A percentile compares a stretch with the other conserved stretches of the same genome.
phyloP scores from a whole-genome alignment of 2,797 vertebrate species.

The Sternotherus odoratus region DNA sequence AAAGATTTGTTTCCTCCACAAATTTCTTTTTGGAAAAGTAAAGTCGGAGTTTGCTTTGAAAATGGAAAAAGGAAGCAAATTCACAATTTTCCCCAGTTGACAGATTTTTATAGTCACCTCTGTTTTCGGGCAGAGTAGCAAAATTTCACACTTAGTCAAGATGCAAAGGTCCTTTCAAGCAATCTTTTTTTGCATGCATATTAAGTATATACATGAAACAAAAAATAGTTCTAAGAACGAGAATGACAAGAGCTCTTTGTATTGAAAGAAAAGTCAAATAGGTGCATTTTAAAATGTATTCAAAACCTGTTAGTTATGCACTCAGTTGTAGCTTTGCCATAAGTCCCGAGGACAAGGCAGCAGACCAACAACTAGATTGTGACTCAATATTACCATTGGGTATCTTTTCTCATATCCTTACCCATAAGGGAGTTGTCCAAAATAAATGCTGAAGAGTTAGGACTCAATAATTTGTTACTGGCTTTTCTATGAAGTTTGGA shows the following conservation, averaged over 20 bases:
- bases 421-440: neutral
- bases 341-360: neutral
- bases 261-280: neutral
- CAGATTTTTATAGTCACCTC: neutral
- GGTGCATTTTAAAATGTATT: neutral
- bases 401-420: neutral
- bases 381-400: neutral
- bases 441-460: constrained; percentile 20
- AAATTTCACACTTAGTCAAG: neutral
- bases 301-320: neutral
- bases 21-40: neutral
- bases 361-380: neutral
- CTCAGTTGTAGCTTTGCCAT: neutral
- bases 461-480: neutral
- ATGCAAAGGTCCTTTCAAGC: neutral
- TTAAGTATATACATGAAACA: neutral
- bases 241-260: neutral
- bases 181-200: neutral
- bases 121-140: rapidly evolving
- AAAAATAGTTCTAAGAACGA: neutral
- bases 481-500: too few species aligned
- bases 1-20: neutral
- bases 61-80: neutral
- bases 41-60: neutral
- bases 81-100: neutral